phyloP scores from a whole-genome alignment of 2,113 vertebrate species.

The Gavia stellata region DNA sequence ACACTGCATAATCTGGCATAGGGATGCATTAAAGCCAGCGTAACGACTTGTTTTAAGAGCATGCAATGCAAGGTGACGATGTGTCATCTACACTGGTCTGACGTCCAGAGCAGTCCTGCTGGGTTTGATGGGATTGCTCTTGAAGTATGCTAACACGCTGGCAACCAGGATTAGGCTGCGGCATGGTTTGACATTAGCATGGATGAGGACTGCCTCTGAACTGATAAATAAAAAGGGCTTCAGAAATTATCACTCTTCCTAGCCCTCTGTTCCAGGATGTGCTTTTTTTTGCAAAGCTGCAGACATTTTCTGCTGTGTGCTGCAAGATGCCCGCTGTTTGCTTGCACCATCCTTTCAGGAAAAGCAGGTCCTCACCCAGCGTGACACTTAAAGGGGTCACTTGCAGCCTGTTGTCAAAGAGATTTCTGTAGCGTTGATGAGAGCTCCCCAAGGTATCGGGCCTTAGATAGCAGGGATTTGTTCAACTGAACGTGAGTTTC shows the following conservation, averaged over 20 bases:
- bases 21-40: neutral
- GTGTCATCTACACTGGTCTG: neutral
- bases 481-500: neutral
- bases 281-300: neutral
- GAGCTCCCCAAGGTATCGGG: neutral
- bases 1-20: neutral
- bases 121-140: neutral
- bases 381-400: neutral
- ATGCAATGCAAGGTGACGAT: neutral
- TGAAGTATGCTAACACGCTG: neutral
- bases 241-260: neutral
- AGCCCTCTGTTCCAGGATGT: neutral
- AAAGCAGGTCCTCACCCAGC: neutral
- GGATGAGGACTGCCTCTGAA: neutral
- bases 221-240: neutral
- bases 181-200: neutral
- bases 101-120: neutral
- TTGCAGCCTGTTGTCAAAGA: neutral
- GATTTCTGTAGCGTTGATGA: neutral
- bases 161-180: neutral
- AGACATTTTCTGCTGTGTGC: neutral
- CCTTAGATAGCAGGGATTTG: neutral
- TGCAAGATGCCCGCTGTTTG: neutral
- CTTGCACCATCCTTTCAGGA: neutral
- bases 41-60: neutral